Evolutionary conservation across 2,113 vertebrate species (phyloP).

Genomic region (Agapornis roseicollis): DNA sequence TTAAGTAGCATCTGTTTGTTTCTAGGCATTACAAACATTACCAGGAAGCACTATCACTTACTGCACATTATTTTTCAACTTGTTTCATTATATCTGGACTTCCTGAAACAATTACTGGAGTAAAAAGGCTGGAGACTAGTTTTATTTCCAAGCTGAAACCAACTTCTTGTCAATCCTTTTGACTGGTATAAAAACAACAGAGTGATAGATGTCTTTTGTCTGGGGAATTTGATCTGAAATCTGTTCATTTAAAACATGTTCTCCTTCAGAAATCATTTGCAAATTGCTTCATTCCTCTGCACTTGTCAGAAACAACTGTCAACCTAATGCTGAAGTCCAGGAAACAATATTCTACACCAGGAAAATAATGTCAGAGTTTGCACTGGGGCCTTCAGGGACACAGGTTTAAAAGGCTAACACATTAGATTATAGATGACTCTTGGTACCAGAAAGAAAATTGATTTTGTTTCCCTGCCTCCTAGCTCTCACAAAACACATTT

Average conservation of each 20-base stretch:
- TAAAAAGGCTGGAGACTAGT: background rate
- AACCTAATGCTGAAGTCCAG: background rate
- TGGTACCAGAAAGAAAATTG: constrained; percentile 3
- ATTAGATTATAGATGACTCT: constrained; percentile 13
- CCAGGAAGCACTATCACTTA: background rate
- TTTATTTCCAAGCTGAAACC: background rate
- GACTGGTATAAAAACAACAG: background rate
- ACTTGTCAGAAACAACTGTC: background rate
- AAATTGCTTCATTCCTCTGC: background rate
- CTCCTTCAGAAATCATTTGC: background rate
- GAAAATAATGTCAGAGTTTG: background rate
- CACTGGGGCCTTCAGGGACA: background rate
- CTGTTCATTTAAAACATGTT: background rate
- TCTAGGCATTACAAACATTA: background rate
- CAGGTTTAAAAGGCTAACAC: background rate
- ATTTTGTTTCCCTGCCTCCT: constrained; percentile 25
- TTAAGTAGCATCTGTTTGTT: background rate
- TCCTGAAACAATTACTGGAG: background rate
- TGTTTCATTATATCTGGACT: background rate
- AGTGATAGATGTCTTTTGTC: rapidly evolving
- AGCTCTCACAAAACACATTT: constrained; percentile 5
- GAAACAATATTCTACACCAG: background rate
- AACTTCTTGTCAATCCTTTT: background rate
- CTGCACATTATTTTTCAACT: background rate
- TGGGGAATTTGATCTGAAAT: background rate